A percentile compares a stretch with the other conserved stretches of the same genome.
phyloP scores from a whole-genome alignment of 2,797 vertebrate species.

The Apogon hyalosoma region DNA sequence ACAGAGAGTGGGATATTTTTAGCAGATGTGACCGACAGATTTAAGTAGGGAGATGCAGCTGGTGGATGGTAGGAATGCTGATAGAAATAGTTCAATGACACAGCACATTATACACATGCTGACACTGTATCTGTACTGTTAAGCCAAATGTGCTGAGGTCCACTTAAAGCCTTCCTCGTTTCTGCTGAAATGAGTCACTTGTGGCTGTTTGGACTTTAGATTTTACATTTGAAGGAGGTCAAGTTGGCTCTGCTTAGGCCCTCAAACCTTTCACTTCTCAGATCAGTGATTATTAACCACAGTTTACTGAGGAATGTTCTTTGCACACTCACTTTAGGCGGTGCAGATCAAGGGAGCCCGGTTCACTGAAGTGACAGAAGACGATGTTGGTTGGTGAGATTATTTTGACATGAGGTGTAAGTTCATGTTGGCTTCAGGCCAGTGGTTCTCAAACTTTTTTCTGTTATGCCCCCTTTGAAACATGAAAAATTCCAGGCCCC shows the following conservation, averaged over 20 bases:
- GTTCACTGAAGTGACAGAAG: conserved; percentile 41
- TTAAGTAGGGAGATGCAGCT: conserved; percentile 53
- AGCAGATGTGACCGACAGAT: conserved; percentile 47
- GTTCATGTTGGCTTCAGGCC: conserved; percentile 30
- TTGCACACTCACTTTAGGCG: conserved; percentile 35
- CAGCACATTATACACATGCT: conserved; percentile 59
- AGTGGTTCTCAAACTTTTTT: too few relatives aligned
- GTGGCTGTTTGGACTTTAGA: conserved; percentile 12
- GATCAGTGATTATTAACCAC: conserved; percentile 35
- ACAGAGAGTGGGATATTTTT: conserved; percentile 64
- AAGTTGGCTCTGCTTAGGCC: conserved; percentile 33
- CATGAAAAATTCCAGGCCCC: too few relatives aligned
- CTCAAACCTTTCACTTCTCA: conserved; percentile 52
- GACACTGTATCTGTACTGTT: conserved; percentile 33
- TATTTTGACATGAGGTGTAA: conserved; percentile 46
- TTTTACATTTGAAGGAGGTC: conserved; percentile 35
- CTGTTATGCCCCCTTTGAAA: too few relatives aligned
- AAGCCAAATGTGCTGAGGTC: conserved; percentile 31
- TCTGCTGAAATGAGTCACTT: conserved; percentile 36
- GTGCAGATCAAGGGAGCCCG: conserved; percentile 32
- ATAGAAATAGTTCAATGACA: conserved; percentile 67
- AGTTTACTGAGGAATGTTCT: conserved; percentile 35
- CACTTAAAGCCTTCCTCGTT: conserved; percentile 17
- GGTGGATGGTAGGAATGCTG: conserved; percentile 44
- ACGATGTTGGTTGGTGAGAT: conserved; percentile 12